Evolutionary conservation across 2,113 vertebrate species (phyloP).

Genomic region (Cryptoleucopteryx plumbea): DNA sequence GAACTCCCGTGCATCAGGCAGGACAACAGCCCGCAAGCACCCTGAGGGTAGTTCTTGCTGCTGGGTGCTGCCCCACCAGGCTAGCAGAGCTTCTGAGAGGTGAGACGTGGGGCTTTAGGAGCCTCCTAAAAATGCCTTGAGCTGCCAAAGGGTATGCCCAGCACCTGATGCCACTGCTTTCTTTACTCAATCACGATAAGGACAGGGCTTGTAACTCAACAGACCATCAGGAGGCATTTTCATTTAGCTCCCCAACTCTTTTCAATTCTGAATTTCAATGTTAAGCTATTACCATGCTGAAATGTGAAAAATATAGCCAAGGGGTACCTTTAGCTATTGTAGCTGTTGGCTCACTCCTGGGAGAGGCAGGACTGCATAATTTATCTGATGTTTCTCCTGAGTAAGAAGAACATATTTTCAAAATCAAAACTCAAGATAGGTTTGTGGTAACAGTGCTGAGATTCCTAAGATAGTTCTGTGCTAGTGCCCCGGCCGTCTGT

Average conservation of each 20-base stretch:
- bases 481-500: background rate
- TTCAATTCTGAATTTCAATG: background rate
- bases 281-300: background rate
- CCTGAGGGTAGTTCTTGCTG: background rate
- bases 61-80: background rate
- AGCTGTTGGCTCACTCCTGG: background rate
- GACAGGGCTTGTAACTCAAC: background rate
- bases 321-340: background rate
- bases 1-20: background rate
- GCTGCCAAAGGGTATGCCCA: background rate
- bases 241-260: background rate
- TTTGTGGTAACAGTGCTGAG: conserved; percentile 7
- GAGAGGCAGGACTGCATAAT: background rate
- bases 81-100: background rate
- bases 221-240: background rate
- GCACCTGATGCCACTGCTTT: background rate
- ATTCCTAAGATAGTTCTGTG: conserved; percentile 23
- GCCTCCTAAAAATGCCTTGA: background rate
- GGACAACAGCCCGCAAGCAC: background rate
- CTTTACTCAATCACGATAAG: background rate
- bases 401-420: background rate
- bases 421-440: conserved; percentile 3
- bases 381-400: background rate
- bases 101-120: background rate
- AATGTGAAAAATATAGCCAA: background rate